Conservation (phyloP, 2,888 invertebrate genomes). For the Mantis religiosa region DNA sequence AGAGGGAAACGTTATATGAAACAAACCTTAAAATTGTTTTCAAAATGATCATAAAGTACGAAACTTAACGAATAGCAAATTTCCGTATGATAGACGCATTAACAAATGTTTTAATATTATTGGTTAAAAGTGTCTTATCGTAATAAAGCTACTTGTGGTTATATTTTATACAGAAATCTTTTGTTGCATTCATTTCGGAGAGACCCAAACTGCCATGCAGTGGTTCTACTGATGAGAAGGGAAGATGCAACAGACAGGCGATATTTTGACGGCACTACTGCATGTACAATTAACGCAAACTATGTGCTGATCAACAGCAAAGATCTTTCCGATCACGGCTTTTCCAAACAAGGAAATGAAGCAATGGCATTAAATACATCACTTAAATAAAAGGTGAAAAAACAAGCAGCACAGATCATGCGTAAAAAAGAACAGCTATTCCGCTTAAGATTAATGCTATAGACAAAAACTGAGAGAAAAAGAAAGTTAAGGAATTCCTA, state of each 20-base stretch:
- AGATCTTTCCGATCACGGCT: constrained; percentile 17
- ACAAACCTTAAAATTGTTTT: too few species aligned
- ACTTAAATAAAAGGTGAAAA: constrained; percentile 20
- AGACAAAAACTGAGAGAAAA: background rate
- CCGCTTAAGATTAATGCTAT: constrained; percentile 7
- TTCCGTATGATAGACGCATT: too few species aligned
- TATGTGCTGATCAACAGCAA: background rate
- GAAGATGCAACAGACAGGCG: background rate
- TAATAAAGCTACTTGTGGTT: too few species aligned
- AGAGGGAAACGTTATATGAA: too few species aligned
- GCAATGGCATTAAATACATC: constrained; percentile 22
- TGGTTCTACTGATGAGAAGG: background rate
- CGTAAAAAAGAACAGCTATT: constrained; percentile 4
- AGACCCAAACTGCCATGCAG: too few species aligned
- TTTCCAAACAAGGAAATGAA: constrained; percentile 3
- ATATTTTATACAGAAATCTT: too few species aligned
- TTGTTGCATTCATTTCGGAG: too few species aligned
- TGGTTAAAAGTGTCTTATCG: too few species aligned
- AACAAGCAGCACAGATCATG: constrained; percentile 15
- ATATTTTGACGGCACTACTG: background rate
- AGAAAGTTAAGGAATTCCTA: background rate
- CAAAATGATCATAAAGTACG: too few species aligned
- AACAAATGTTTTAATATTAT: too few species aligned
- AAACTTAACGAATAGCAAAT: too few species aligned
- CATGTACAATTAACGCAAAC: constrained; percentile 8